Percentiles rank a stretch among this genome's conserved stretches.
phyloP scores from a whole-genome alignment of 2,113 vertebrate genomes.

The Illadopsis cleaveri region DNA sequence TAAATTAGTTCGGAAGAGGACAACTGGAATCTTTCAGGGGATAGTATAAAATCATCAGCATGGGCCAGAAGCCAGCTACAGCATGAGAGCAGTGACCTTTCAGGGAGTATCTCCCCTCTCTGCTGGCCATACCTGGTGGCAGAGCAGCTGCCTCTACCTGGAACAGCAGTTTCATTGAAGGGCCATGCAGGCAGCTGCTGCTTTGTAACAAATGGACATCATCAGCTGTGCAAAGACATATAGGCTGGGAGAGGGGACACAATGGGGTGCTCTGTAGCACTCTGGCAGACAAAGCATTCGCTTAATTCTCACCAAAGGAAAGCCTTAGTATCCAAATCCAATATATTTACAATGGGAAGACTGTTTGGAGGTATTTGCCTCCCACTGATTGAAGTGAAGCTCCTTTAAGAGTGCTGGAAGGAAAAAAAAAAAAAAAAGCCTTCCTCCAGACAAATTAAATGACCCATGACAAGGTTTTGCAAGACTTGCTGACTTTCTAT shows the following conservation, averaged over 20 bases:
- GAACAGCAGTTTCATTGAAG: slow-evolving; percentile 78
- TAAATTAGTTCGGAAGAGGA: neutral
- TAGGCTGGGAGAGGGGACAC: slow-evolving; percentile 55
- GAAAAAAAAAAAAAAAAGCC: neutral
- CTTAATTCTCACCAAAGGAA: slow-evolving; percentile 49
- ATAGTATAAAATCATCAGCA: neutral
- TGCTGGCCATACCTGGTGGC: slow-evolving; percentile 68
- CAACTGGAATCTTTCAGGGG: neutral
- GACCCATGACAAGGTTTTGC: slow-evolving; percentile 6
- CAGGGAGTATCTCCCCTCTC: neutral
- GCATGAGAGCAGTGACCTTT: neutral
- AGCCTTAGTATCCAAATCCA: slow-evolving; percentile 49
- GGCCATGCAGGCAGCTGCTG: slow-evolving; percentile 78
- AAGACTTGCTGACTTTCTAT: neutral
- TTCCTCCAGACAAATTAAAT: slow-evolving; percentile 4
- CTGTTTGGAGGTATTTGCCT: slow-evolving; percentile 62
- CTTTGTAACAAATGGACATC: slow-evolving; percentile 76
- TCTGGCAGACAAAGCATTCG: slow-evolving; percentile 68
- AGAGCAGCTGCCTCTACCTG: slow-evolving; percentile 82
- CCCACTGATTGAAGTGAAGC: slow-evolving; percentile 44
- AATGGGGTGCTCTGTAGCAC: slow-evolving; percentile 72
- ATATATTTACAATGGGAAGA: slow-evolving; percentile 59
- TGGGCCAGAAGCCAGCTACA: neutral
- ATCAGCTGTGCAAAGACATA: slow-evolving; percentile 81
- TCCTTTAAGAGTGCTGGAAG: slow-evolving; percentile 8